Evolutionary conservation across 2,797 vertebrate species (phyloP), one percentile per base, ranked within the genome.

Genomic region (Micrastur ruficollis): DNA sequence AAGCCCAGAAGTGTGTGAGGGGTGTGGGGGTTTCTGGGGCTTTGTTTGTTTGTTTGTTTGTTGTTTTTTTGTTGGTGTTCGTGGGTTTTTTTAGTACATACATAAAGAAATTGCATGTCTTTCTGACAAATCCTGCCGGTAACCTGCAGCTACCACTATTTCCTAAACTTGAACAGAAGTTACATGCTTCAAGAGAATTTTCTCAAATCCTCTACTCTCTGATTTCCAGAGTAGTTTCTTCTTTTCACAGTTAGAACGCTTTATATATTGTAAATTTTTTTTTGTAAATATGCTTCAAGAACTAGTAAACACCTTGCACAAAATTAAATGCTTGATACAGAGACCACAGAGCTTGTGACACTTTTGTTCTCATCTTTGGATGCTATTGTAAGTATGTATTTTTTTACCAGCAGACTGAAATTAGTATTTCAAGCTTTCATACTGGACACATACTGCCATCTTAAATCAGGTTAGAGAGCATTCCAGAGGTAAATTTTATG

Each of bases 301-400:
- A 44, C 22, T 40, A 44, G 5, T 79, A 56, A 72, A 56, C 9
- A 12, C 10, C 17, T 52, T 82, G 36, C 36, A 52, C 14, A 75
- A 85, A 80, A 75, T 44, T 17, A 53, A 79, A 12, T n/a, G 18
- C 14, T 84, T 79, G n/a, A 20, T 40, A 63, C 5, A 8, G 22
- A 90, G 14, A 92, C 13, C 6, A 85, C 3, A 36, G n/a, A 73
- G 31, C 17, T 52, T 85, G 29, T 71, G 22, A n/a, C 5, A 11
- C 20, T 76, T 78, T 16, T 29, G 5, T 52, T 63, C 23, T 20
- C 85, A 53, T 47, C 44, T 75, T 81, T 78, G 32, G 9, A 53
- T 73, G 5, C 7, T 63, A 34, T 34, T 59, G 25, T 8, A 82
- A 85, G 68, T 61, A 20, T 0, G 0, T 19, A 18, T 44, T 40